These are phyloP conservation scores for Pterostichus niger DNA, from an alignment of 2,888 invertebrate species.

Conservation along the genomic window DNA sequence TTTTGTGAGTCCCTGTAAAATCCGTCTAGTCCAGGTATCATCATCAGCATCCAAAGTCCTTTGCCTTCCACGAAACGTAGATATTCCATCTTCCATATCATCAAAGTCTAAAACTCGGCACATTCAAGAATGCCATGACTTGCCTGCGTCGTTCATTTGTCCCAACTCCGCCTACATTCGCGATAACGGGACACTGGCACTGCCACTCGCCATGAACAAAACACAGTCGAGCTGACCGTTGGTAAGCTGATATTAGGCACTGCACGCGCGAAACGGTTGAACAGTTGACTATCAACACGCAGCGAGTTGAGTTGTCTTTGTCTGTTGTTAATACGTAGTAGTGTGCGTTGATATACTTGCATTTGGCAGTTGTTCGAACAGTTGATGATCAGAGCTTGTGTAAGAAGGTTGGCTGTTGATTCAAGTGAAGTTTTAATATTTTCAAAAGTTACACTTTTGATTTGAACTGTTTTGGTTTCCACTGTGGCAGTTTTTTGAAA, in stretches of 20 bases:
- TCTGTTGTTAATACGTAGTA: neutral
- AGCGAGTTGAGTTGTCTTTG: neutral
- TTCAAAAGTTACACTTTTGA: neutral
- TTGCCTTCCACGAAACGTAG: neutral
- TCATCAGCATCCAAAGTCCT: neutral
- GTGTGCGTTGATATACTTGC: conserved; percentile 4
- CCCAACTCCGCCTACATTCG: conserved; percentile 28
- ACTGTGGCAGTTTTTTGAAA: conserved; percentile 41
- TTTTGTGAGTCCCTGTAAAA: no score
- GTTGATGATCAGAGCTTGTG: conserved; percentile 2
- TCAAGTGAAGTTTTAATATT: neutral
- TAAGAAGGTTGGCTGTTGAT: neutral
- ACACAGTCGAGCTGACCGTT: conserved; percentile 47
- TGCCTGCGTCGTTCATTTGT: conserved; percentile 31
- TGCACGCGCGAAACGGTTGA: conserved; percentile 23
- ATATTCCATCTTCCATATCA: conserved; percentile 3
- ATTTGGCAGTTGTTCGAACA: conserved; percentile 14
- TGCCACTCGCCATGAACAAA: conserved; percentile 15
- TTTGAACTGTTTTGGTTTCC: conserved; percentile 6
- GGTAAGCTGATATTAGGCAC: conserved; percentile 40
- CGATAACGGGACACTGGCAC: conserved; percentile 55
- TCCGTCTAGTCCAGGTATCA: no score
- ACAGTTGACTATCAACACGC: conserved; percentile 25
- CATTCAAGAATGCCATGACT: conserved; percentile 4
- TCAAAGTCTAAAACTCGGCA: conserved; percentile 1